Conservation (phyloP, 2,888 invertebrate species). For the Deroplatys truncata region DNA sequence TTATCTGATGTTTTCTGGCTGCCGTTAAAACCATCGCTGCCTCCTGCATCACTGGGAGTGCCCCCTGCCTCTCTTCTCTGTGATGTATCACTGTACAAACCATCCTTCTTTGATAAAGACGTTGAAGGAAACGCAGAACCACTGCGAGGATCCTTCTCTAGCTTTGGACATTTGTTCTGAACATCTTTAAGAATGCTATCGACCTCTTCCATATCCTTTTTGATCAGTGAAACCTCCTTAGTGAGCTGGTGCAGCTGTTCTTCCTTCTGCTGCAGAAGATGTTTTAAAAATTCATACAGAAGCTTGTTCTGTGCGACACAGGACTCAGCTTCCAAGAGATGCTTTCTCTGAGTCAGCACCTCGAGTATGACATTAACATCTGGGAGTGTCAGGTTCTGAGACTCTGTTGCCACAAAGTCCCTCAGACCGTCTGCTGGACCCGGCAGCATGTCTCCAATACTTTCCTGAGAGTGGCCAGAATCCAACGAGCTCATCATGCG, state of each 20-base stretch:
- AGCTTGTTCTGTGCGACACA: conserved; percentile 75
- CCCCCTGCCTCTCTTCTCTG: conserved; percentile 30
- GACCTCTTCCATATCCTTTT: conserved; percentile 67
- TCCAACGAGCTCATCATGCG: conserved; percentile 49
- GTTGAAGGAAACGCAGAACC: conserved; percentile 9
- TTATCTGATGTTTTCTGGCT: conserved; percentile 36
- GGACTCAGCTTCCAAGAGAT: conserved; percentile 74
- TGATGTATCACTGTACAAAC: background rate
- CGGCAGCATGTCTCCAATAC: conserved; percentile 40
- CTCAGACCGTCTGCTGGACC: conserved; percentile 51
- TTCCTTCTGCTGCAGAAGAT: conserved; percentile 68
- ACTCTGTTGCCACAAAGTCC: conserved; percentile 63
- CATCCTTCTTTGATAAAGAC: conserved; percentile 17
- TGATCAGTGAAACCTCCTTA: conserved; percentile 69
- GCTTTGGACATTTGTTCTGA: conserved; percentile 54
- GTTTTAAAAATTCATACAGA: conserved; percentile 77
- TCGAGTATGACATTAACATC: conserved; percentile 81
- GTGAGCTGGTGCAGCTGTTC: conserved; percentile 62
- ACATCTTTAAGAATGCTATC: conserved; percentile 58
- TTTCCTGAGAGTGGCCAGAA: conserved; percentile 40
- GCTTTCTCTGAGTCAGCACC: conserved; percentile 72
- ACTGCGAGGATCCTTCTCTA: conserved; percentile 45
- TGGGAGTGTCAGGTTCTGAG: conserved; percentile 66
- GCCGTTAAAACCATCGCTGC: conserved; percentile 36
- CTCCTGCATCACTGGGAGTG: conserved; percentile 22